Evolutionary conservation across 2,888 invertebrate genomes (phyloP).

Genomic region (Rhamphomyia laevipes): DNA sequence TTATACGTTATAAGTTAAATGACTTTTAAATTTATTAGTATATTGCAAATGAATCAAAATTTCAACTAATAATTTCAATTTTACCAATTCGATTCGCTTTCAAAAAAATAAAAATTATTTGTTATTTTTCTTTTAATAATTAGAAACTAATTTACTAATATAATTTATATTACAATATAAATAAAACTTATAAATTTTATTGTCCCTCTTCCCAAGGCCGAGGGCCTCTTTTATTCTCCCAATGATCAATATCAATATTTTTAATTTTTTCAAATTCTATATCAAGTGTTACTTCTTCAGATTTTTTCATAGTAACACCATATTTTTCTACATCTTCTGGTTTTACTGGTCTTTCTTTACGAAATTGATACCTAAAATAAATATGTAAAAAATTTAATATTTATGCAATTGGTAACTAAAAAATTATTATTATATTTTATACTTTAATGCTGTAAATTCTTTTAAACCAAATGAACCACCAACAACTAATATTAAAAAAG

Average conservation of each 20-base stretch:
- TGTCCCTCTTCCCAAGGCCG: conserved; percentile 66
- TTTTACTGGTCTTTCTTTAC: conserved; percentile 44
- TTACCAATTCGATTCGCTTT: too few relatives aligned
- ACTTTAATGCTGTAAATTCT: conserved; percentile 65
- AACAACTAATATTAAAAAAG: conserved; percentile 58
- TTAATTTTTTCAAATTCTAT: conserved; percentile 61
- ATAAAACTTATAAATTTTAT: conserved; percentile 5
- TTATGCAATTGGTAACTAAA: not conserved
- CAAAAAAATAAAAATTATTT: too few relatives aligned
- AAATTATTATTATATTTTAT: conserved; percentile 14
- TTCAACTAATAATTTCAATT: too few relatives aligned
- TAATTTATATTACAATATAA: too few relatives aligned
- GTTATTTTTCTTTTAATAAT: too few relatives aligned
- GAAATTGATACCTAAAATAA: conserved; percentile 45
- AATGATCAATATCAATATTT: conserved; percentile 62
- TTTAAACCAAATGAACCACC: conserved; percentile 67
- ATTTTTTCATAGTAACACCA: conserved; percentile 54
- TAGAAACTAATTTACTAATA: too few relatives aligned
- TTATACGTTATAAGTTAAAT: too few relatives aligned
- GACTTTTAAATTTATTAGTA: too few relatives aligned
- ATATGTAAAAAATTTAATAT: conserved; percentile 6
- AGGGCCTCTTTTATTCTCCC: conserved; percentile 77
- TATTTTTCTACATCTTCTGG: conserved; percentile 53
- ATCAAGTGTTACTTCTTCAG: conserved; percentile 60
- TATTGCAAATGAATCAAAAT: too few relatives aligned